Base-by-base conservation (phyloP, 2,888 invertebrate genomes). In the Lathronympha strigana region DNA sequence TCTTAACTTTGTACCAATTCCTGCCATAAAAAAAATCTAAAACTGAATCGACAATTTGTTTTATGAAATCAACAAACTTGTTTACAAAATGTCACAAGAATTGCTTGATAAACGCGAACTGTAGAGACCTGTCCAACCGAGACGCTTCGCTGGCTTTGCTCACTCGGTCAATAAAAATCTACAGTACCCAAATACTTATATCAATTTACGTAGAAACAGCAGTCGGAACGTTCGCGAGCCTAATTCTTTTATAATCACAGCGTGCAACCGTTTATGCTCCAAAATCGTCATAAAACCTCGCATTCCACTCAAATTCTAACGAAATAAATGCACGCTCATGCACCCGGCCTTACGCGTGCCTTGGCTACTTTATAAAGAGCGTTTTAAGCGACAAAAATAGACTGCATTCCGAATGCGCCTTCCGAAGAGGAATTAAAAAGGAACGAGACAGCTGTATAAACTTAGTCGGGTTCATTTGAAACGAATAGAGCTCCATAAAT, bases 341-440 rank as follows among this genome's bases (percentile, higher is more conserved):
- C 45, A 47, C 33, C 38, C 38, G n/a, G 1, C 68, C 57, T 68
- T 40, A 53, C 40, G 4, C 43, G 31, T 25, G 47, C 25, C 50
- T 55, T 64, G 49, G 61, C 63, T 68, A 64, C 60, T 61, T 61
- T 49, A 49, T 53, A 68, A 68, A 66, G 61, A 69, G 47, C 68
- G 61, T 61, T 69, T 67, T 58, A 67, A 66, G 47, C 66, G 66
- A 63, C 64, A 47, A 53, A 58, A 68, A 66, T 63, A 66, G 61
- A 68, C 61, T 67, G 69, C 68, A 69, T 67, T 61, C 63, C 13
- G 28, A 68, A 67, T 68, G 67, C 68, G 50, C 67, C 28, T 17
- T 55, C 53, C 55, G 38, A 62, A 66, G 55, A 61, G 50, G 61
- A 66, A 62, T 66, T 57, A 66, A 66, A 66, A 66, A 60, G 60